Evolutionary conservation across 2,113 vertebrate genomes (phyloP).

Genomic region (Pelecanus crispus): DNA sequence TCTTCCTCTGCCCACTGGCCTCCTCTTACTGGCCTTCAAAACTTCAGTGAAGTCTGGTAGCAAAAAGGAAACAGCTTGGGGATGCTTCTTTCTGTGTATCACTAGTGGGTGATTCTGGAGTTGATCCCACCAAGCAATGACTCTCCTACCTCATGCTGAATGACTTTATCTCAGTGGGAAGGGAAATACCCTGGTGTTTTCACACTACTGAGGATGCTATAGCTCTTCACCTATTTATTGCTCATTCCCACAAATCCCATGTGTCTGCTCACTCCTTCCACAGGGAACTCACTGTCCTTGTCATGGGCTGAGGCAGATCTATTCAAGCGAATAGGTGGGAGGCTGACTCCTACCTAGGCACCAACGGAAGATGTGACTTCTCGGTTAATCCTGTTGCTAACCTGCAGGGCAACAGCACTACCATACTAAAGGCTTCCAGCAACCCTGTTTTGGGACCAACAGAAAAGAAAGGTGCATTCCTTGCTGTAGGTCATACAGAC

Average conservation of each 20-base stretch:
- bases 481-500: background rate
- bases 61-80: background rate
- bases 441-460: background rate
- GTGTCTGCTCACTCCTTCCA: background rate
- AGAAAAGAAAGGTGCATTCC: background rate
- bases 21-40: background rate
- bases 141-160: background rate
- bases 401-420: background rate
- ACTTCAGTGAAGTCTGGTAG: background rate
- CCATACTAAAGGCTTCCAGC: background rate
- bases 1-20: background rate
- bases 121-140: background rate
- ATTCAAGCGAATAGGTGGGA: background rate
- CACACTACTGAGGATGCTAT: background rate
- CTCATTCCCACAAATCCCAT: background rate
- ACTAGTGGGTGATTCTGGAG: background rate
- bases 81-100: background rate
- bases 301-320: background rate
- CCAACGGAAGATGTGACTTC: background rate
- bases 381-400: background rate
- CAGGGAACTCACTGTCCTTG: background rate
- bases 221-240: background rate
- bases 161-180: background rate
- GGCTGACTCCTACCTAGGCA: background rate
- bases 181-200: background rate